Evolutionary conservation across 2,888 invertebrate genomes (phyloP).

Genomic region (Fragum whitleyi): DNA sequence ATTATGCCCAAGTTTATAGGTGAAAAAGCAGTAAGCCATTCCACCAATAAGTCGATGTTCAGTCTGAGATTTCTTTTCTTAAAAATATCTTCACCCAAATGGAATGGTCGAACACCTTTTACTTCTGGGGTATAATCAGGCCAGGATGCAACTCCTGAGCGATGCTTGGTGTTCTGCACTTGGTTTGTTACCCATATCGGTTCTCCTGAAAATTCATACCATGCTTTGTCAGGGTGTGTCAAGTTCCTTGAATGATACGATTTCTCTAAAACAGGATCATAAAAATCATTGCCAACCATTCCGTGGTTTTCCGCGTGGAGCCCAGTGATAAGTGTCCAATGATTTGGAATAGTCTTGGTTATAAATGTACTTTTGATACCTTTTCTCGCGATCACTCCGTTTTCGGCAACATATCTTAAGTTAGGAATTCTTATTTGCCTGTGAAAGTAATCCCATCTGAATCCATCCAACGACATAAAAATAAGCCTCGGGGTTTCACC

Average conservation of each 20-base stretch:
- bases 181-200: slow-evolving; percentile 85
- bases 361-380: slow-evolving; percentile 80
- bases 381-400: slow-evolving; percentile 88
- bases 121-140: slow-evolving; percentile 87
- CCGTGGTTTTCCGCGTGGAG: slow-evolving; percentile 89
- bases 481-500: slow-evolving; percentile 78
- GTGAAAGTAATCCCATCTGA: slow-evolving; percentile 89
- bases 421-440: slow-evolving; percentile 79
- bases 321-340: slow-evolving; percentile 89
- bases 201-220: slow-evolving; percentile 85
- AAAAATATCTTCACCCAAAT: slow-evolving; percentile 63
- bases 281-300: slow-evolving; percentile 88
- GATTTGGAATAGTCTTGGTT: slow-evolving; percentile 92
- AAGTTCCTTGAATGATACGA: slow-evolving; percentile 48
- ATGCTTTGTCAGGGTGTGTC: slow-evolving; percentile 73
- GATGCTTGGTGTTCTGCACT: slow-evolving; percentile 87
- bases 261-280: slow-evolving; percentile 86
- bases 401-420: slow-evolving; percentile 87
- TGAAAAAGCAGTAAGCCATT: slow-evolving; percentile 82
- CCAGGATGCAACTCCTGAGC: slow-evolving; percentile 91
- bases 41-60: slow-evolving; percentile 76
- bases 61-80: slow-evolving; percentile 73
- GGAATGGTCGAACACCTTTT: slow-evolving; percentile 73
- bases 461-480: slow-evolving; percentile 90
- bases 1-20: slow-evolving; percentile 90